A percentile compares a stretch with the other conserved stretches of the same genome.
Evolutionary conservation across 1,140 invertebrate species (phyloP).

Genomic region (Akabosia matsudoensis): DNA sequence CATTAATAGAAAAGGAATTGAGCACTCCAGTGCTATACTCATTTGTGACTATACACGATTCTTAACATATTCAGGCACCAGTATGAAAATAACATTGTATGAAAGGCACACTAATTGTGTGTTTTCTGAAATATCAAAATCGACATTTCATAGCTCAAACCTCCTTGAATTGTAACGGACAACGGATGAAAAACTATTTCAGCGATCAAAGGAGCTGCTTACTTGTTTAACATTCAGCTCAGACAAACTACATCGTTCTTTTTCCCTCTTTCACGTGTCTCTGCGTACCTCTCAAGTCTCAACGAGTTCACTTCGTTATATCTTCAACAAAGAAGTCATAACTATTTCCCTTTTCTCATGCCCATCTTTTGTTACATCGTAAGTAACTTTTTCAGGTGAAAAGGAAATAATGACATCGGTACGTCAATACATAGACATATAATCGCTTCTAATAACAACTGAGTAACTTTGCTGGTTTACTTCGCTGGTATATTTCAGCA

Average conservation of each 20-base stretch:
- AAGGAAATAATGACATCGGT: no score
- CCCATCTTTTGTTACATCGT: not conserved
- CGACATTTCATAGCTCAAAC: not conserved
- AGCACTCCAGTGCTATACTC: no score
- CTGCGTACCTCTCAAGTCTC: not conserved
- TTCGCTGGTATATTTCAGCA: no score
- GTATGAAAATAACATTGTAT: not conserved
- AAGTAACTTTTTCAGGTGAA: not conserved
- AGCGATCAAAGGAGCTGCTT: constrained; percentile 12
- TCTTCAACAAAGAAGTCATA: not conserved
- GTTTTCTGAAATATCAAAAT: not conserved
- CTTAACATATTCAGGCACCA: no score
- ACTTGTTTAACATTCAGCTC: constrained; percentile 15
- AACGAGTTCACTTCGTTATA: not conserved
- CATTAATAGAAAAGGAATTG: no score
- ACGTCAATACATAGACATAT: no score
- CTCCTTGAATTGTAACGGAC: no score
- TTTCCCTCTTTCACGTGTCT: not conserved
- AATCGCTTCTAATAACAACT: no score
- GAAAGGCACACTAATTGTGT: not conserved
- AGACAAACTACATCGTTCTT: not conserved
- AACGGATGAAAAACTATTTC: not conserved
- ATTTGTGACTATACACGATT: no score
- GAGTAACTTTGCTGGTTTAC: no score
- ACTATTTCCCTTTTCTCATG: not conserved